Evolutionary conservation across 2,113 vertebrate species (phyloP).

Genomic region (Leptodactylus fuscus): DNA sequence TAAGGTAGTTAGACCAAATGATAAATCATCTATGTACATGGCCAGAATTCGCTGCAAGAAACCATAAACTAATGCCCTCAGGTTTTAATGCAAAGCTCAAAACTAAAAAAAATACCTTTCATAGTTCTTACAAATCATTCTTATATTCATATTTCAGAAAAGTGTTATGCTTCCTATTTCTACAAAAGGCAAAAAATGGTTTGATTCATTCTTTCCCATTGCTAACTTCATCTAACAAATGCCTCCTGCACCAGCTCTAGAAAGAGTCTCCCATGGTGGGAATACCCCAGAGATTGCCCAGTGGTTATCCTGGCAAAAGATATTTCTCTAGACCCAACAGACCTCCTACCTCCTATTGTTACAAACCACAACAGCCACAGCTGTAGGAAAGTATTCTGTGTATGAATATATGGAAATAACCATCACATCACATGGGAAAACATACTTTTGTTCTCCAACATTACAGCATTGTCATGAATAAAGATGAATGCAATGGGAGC

Average conservation of each 20-base stretch:
- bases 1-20: background rate
- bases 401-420: background rate
- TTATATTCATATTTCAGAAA: no score
- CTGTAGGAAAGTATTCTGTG: background rate
- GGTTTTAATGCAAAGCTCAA: background rate
- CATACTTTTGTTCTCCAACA: no score
- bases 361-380: background rate
- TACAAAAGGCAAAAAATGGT: background rate
- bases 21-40: no score
- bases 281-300: background rate
- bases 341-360: background rate
- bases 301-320: background rate
- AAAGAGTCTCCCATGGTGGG: background rate
- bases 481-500: no score
- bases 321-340: background rate
- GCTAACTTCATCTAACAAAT: background rate
- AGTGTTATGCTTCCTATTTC: background rate
- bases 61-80: background rate
- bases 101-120: no score
- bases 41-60: background rate
- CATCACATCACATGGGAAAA: no score
- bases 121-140: background rate
- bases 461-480: no score
- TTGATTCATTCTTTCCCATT: no score
- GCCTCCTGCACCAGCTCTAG: background rate